Evolutionary conservation across 2,113 vertebrate species (phyloP).

Genomic region (Stegastes partitus): DNA sequence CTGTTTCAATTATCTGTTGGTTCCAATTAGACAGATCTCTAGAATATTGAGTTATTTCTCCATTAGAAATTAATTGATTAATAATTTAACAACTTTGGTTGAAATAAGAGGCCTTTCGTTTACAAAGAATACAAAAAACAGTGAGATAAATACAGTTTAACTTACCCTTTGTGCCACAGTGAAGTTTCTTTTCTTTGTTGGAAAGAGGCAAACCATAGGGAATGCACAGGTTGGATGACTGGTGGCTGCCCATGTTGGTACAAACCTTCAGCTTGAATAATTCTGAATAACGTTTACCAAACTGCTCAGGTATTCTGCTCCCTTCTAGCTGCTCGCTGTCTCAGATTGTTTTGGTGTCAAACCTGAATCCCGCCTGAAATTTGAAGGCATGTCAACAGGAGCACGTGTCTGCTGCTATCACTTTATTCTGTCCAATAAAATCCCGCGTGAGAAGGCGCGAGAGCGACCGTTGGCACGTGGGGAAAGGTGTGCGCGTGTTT

Average conservation of each 20-base stretch:
- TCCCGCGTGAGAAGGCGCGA: not conserved
- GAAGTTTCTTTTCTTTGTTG: constrained; percentile 29
- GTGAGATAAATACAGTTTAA: too few species aligned
- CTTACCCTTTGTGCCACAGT: constrained; percentile 66
- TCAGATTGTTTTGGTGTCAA: constrained; percentile 12
- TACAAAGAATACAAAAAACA: not conserved
- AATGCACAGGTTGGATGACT: constrained; percentile 49
- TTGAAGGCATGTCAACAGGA: constrained; percentile 79
- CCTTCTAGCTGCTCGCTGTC: not conserved
- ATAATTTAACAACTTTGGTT: not conserved
- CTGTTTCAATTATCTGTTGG: too few species aligned
- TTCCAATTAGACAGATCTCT: too few species aligned
- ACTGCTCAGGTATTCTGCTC: not conserved
- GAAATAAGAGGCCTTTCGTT: not conserved
- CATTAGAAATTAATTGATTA: too few species aligned
- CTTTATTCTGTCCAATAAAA: constrained; percentile 72
- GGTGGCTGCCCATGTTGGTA: constrained; percentile 73
- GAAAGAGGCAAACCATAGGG: constrained; percentile 13
- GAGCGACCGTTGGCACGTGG: constrained; percentile 33
- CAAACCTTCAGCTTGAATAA: not conserved
- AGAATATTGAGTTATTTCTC: too few species aligned
- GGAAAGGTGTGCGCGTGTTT: constrained; percentile 1
- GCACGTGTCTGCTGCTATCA: constrained; percentile 69
- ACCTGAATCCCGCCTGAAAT: constrained; percentile 80
- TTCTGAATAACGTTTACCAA: too few species aligned